phyloP scores from a whole-genome alignment of 92 coral and sea anemone genomes.

The Epizoanthus stellaris region DNA sequence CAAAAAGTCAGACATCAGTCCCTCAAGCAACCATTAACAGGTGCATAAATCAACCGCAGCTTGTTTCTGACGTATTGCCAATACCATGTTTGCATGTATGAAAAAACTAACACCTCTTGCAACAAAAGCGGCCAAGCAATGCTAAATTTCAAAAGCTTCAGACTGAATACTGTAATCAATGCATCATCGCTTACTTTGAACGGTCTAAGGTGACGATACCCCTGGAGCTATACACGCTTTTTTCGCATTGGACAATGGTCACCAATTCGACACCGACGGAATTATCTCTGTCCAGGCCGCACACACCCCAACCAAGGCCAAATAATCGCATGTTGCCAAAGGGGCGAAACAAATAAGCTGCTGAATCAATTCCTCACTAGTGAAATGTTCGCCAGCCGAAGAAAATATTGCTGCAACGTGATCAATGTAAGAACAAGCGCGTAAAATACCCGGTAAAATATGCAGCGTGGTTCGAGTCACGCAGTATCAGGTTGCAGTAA shows the following conservation, averaged over 20 bases:
- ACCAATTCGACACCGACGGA: constrained; percentile 4
- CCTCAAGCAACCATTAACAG: constrained; percentile 15
- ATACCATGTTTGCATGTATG: constrained; percentile 18
- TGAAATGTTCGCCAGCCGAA: constrained; percentile 22
- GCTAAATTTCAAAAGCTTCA: no score
- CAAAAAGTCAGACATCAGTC: constrained; percentile 16
- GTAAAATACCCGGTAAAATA: no score
- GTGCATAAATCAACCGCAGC: constrained; percentile 17
- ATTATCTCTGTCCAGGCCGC: neutral
- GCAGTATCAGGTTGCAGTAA: constrained; percentile 9
- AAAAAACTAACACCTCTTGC: constrained; percentile 11
- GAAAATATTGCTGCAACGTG: constrained; percentile 9
- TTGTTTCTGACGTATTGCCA: constrained; percentile 18
- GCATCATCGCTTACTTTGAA: constrained; percentile 15
- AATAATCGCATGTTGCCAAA: neutral
- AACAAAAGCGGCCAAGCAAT: constrained; percentile 12
- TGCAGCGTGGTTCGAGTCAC: constrained; percentile 18
- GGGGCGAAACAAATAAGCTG: constrained; percentile 14
- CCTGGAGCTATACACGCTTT: constrained; percentile 3
- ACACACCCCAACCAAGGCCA: constrained; percentile 11
- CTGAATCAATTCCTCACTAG: constrained; percentile 11
- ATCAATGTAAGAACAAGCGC: constrained; percentile 17
- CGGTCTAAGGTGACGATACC: constrained; percentile 5
- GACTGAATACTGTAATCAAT: constrained; percentile 10
- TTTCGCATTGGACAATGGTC: constrained; percentile 11